Evolutionary conservation across 2,888 invertebrate genomes (phyloP), one percentile per base, ranked within the genome.

Genomic region (Drosophila putrida): DNA sequence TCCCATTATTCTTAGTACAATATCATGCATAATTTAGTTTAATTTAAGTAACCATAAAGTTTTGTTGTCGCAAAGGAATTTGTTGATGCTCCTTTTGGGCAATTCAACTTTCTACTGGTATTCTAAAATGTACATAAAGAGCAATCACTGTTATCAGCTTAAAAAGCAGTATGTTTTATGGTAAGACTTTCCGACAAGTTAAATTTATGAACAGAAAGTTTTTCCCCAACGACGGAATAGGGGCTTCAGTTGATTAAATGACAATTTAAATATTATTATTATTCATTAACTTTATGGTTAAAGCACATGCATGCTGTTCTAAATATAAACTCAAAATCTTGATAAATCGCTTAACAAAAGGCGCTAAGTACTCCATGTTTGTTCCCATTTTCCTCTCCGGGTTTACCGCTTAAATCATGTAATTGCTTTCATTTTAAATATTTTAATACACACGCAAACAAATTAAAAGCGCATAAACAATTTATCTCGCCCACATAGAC

Each of bases 361-460:
- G 50, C 38, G 68, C 28, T 53, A 66, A 65, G 55, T 55, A 60
- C 39, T n/a, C 6, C 8, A 38, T 25, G 50, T 0, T 9, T 35
- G n/a, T 13, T 11, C 6, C 9, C 33, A 31, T 31, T 41, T 41
- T 20, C 5, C 41, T 20, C 11, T 25, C 11, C 4, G 49, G 20
- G 6, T 49, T 31, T 25, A 1, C 15, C 2, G 6, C 47, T 13
- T 33, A 11, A 31, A 13, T 11, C 9, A 25, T 35, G 25, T 59
- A 59, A 50, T 62, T 63, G 76, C 57, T 70, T 71, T 57, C 15
- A 25, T 76, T 82, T 63, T 44, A 75, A 82, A 78, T 79, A 79
- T 71, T 79, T 79, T 57, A 66, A 82, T 79, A 79, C 61, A 63
- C 57, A 72, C 60, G 78, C 72, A 69, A 88, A 76, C 73, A 73